Base-by-base conservation (phyloP, 1,140 invertebrate species). In the Drosophila bipectinata region DNA sequence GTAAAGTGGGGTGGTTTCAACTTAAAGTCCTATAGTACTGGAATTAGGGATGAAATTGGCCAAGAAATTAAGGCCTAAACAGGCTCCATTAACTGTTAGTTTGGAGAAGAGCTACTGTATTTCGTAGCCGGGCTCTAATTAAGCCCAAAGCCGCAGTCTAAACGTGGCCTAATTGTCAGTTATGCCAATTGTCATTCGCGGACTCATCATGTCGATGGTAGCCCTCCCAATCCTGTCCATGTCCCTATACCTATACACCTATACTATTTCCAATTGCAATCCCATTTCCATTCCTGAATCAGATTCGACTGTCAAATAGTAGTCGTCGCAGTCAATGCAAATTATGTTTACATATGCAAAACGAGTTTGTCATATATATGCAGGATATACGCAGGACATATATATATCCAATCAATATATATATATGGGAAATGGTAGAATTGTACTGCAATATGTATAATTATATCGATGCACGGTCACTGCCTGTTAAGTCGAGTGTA, bases 401-500 rank as follows among this genome's bases (percentile, higher is more conserved):
- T 18, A 61, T 18, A 21, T 44, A 49, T 30, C 18, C 18, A 1
- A 21, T 21, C 18, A 1, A 34, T 14, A 61, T 32, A 52, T 39
- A 49, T 8, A 12, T 53, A 15, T 24, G 18, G 5, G 6, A 28
- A 28, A 28, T 28, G 1, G 26, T 26, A 28, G 26, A 28, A 28
- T 28, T 26, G n/a, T 28, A 8, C 34, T 12, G 52, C 48, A 28
- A 28, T 28, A 55, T 39, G 48, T 41, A 57, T 56, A 69, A 68
- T 68, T 49, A 69, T 14, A 67, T 32, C 51, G 14, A 44, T 44
- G 34, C 44, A 24, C 14, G 56, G 56, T 28, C 56, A 48, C 6
- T 49, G 64, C 14, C 61, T 39, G 72, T 63, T 82, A 72, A 87
- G 74, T 85, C 68, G 69, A 63, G 55, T 77, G 68, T 39, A 72